Conservation (phyloP, 2,888 invertebrate species). For the Diaphora mendica region DNA sequence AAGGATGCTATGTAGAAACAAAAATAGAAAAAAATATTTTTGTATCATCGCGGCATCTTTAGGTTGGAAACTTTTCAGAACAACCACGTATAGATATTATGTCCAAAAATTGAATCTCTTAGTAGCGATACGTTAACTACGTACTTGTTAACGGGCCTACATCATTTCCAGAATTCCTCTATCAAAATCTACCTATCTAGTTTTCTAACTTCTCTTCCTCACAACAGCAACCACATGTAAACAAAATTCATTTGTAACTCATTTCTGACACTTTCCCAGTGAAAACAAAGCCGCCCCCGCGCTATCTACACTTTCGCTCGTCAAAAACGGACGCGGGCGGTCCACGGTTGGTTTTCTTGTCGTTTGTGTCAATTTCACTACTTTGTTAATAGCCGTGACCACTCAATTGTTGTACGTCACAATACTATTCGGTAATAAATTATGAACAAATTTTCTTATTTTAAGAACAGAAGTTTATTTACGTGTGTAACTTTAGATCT, state of each 20-base stretch:
- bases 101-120: background rate
- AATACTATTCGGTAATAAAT: constrained; percentile 26
- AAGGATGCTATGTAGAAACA: too few relatives aligned
- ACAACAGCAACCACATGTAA: too few relatives aligned
- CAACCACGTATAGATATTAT: background rate
- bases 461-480: background rate
- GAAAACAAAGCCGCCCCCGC: constrained; percentile 70
- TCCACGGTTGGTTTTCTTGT: constrained; percentile 50
- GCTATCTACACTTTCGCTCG: constrained; percentile 47
- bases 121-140: background rate
- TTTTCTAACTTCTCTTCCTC: too few relatives aligned
- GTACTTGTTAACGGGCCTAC: background rate
- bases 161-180: background rate
- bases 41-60: too few relatives aligned
- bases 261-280: constrained; percentile 31
- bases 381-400: constrained; percentile 49
- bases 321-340: constrained; percentile 37
- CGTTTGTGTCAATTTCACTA: constrained; percentile 52
- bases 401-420: constrained; percentile 42
- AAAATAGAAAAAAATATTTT: too few relatives aligned
- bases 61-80: too few relatives aligned
- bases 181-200: background rate
- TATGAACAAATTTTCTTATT: constrained; percentile 2
- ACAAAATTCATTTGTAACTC: background rate
- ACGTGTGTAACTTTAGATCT: background rate